These are phyloP conservation scores for Drosophila prolongata DNA, from an alignment of 2,888 invertebrate genomes.

Conservation along the genomic window DNA sequence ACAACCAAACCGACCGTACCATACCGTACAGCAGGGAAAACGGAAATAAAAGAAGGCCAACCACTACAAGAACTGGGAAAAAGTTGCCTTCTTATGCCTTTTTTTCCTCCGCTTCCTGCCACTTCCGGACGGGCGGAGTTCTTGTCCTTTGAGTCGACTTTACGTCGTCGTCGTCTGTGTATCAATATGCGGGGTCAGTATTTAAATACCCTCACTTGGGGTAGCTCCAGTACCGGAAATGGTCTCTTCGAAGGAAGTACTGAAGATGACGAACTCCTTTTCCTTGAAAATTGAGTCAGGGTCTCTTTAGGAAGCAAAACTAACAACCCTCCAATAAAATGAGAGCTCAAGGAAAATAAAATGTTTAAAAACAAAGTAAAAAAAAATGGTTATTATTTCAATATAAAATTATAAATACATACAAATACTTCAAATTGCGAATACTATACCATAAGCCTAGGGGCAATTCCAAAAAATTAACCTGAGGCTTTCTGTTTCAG, in stretches of 20 bases:
- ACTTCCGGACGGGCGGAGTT: constrained; percentile 37
- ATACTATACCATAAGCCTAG: too few species aligned
- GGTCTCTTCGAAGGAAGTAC: background rate
- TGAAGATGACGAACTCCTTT: background rate
- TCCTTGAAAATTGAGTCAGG: background rate
- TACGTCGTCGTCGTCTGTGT: constrained; percentile 49
- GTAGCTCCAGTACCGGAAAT: constrained; percentile 11
- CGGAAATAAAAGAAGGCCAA: constrained; percentile 25
- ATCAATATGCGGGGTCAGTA: constrained; percentile 49
- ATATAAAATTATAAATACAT: too few species aligned
- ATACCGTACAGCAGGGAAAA: constrained; percentile 43
- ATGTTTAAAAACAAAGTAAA: background rate
- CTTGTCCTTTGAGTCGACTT: constrained; percentile 51
- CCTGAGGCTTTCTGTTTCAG: too few species aligned
- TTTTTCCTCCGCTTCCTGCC: constrained; percentile 9
- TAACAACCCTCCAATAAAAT: background rate
- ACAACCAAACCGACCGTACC: constrained; percentile 42
- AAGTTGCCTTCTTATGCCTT: constrained; percentile 46
- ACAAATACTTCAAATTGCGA: too few species aligned
- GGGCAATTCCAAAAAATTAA: too few species aligned
- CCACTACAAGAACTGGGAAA: constrained; percentile 21
- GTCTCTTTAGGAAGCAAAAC: background rate
- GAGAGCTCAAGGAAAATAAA: background rate
- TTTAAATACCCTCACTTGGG: constrained; percentile 26
- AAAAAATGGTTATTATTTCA: too few species aligned